These are phyloP conservation scores for Nylanderia fulva DNA, from an alignment of 1,140 invertebrate species.

Conservation along the genomic window DNA sequence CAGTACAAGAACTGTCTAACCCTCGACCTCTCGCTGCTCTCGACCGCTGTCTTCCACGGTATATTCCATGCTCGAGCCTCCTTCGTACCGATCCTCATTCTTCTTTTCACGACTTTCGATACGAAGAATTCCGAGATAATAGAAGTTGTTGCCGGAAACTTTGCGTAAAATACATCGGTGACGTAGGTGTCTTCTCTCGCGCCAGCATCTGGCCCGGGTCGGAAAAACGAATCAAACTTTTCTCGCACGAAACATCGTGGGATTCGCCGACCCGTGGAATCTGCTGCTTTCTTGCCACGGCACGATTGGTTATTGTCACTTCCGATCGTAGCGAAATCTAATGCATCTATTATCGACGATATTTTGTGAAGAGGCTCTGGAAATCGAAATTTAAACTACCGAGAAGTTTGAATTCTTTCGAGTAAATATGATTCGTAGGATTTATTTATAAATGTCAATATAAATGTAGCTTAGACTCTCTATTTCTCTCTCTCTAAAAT, in stretches of 20 bases:
- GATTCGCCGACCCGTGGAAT: slow-evolving; percentile 30
- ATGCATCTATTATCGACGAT: background rate
- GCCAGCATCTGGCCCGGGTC: background rate
- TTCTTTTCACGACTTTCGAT: slow-evolving; percentile 46
- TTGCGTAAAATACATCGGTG: slow-evolving; percentile 23
- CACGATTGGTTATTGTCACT: slow-evolving; percentile 52
- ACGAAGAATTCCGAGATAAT: slow-evolving; percentile 48
- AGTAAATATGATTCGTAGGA: background rate
- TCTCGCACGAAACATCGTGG: slow-evolving; percentile 33
- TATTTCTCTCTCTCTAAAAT: background rate
- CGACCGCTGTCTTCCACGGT: slow-evolving; percentile 27
- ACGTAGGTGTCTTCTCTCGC: slow-evolving; percentile 30
- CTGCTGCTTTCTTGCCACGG: slow-evolving; percentile 20
- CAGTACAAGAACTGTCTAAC: slow-evolving; percentile 82
- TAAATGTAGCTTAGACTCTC: no score
- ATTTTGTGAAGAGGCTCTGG: background rate
- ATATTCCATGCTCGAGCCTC: slow-evolving; percentile 25
- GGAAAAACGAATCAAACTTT: slow-evolving; percentile 62
- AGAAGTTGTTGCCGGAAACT: slow-evolving; percentile 39
- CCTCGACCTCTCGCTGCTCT: slow-evolving; percentile 69
- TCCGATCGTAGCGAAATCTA: slow-evolving; percentile 18
- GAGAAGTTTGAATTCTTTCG: background rate
- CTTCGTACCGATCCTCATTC: slow-evolving; percentile 34
- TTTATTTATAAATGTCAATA: no score
- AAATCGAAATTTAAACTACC: background rate